Evolutionary conservation across 2,113 vertebrate genomes (phyloP), one percentile per base, ranked within the genome.

Genomic region (Gallinago jamesoni): DNA sequence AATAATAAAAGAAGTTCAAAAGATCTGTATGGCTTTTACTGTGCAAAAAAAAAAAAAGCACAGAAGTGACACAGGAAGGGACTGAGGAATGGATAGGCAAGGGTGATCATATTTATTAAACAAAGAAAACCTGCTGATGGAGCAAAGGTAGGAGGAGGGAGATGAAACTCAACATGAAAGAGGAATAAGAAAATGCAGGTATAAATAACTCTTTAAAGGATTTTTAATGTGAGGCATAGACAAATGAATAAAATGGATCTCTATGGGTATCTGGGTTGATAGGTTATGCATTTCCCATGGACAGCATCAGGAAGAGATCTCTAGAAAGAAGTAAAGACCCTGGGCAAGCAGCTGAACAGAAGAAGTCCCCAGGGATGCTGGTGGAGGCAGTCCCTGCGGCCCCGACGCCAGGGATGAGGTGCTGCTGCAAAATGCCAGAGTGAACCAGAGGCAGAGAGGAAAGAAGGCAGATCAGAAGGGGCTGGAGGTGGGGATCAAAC

Each of bases 401-500:
- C 47, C 10, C 0, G 0, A 41, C 2, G 3, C 16, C 62, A 80
- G 45, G 30, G n/a, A 63, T 0, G 1, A 9, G 20, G 9, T 33
- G 47, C 24, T 68, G 73, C 59, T 50, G 59, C 47, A 76, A 75
- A 87, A 87, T 12, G 15, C 10, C n/a, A 45, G 53, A 45, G 48
- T 1, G 2, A 91, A n/a, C 16, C 1, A 8, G 76, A 69, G 60
- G 28, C 17, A 37, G 21, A 47, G 24, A 48, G 17, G 22, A 76
- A 14, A 47, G 31, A 79, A 43, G 3, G n/a, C 72, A 77, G 27
- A n/a, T 17, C 45, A 53, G 69, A 78, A 80, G 62, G 22, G 52
- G 28, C 33, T 80, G 77, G 33, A 73, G 20, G 21, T 64, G 22
- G 57, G 30, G 35, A 75, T 48, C 39, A 78, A 87, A 82, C 12